Base-by-base conservation (phyloP, 1,140 invertebrate genomes). In the Eumeta japonica region DNA sequence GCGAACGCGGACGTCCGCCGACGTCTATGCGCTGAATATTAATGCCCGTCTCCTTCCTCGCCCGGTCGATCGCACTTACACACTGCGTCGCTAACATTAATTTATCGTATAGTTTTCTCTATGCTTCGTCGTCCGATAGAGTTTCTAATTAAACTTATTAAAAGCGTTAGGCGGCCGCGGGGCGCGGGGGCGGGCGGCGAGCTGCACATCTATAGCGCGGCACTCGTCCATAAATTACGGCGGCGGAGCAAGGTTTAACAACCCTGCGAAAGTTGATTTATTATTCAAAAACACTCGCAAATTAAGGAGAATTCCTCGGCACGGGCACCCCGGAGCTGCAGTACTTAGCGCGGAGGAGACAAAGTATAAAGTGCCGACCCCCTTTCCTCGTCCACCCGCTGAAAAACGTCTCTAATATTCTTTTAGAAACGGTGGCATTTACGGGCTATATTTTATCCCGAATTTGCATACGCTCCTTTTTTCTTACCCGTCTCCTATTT, bases 361-460 rank as follows among this genome's bases (percentile, higher is more conserved):
- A 71, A 67, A 73, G 65, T 70, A 73, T 64, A 70, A 70, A 70
- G 65, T 66, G 55, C 51, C 55, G 20, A 52, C 63, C 62, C 62
- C 65, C n/a, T n/a, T n/a, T n/a, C n/a, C n/a, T n/a, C 60, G 58
- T 43, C 74, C 70, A 75, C 74, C 72, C 74, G 73, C 74, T 75
- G 72, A 75, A 76, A 76, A 76, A 75, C 74, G 72, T 74, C 71
- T 77, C 72, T 77, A 77, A 77, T 77, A 77, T 77, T 77, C 75
- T 75, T 77, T 75, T 75, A 74, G 75, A 75, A 74, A 75, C 74
- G 70, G 74, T 75, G 70, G 75, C 75, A 77, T 77, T 77, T 77
- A 77, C 75, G 75, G 75, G 72, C 75, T 77, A 77, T 77, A 77
- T 77, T 77, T 77, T 77, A 77, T 75, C 72, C 71, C 63, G 75